Conservation (phyloP, 2,113 vertebrate species). For the Cynopterus brachyotis region DNA sequence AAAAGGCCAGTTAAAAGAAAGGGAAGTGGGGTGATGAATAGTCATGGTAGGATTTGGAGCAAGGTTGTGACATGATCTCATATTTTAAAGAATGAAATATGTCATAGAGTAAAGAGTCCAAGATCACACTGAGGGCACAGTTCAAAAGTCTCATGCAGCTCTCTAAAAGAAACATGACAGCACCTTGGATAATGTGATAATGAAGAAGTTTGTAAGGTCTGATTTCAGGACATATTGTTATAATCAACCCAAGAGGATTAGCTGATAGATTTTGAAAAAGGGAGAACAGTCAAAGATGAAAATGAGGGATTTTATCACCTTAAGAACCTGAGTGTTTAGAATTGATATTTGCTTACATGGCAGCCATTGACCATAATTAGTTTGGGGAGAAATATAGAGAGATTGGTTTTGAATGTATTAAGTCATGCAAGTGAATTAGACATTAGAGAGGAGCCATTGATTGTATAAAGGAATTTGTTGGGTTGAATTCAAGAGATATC, state of each 20-base stretch:
- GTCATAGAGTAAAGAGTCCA: not conserved
- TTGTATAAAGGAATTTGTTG: not conserved
- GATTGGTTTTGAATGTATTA: not conserved
- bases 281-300: not conserved
- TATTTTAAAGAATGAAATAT: not conserved
- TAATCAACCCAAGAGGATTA: not conserved
- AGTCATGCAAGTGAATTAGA: not conserved
- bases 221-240: not conserved
- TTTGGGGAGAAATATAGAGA: not conserved
- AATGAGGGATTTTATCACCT: not conserved
- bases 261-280: not conserved
- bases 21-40: not conserved
- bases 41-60: not conserved
- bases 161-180: not conserved
- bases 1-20: not conserved
- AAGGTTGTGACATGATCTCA: not conserved
- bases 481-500: not conserved
- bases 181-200: too few relatives aligned
- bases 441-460: not conserved
- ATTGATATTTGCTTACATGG: not conserved
- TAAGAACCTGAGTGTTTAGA: not conserved
- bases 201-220: not conserved
- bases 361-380: not conserved
- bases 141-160: not conserved
- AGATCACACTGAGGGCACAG: not conserved